Percentiles rank a stretch among this genome's conserved stretches.
Evolutionary conservation across 2,797 vertebrate genomes (phyloP).

Genomic region (Emydoidea blandingii): DNA sequence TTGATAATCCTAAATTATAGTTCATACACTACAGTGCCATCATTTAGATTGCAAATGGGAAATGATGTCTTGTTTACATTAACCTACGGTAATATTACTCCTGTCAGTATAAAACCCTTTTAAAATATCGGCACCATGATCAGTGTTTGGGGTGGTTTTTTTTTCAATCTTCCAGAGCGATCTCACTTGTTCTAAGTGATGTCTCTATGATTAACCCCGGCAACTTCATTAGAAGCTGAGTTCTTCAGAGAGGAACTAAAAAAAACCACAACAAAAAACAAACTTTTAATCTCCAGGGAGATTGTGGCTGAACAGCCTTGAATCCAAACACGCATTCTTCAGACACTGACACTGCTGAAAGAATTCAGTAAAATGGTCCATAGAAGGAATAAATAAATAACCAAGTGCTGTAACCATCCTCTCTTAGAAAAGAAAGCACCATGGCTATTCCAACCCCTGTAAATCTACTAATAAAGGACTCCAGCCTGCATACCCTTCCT

Average conservation of each 20-base stretch:
- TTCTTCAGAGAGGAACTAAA: conserved; percentile 23
- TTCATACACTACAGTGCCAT: background rate
- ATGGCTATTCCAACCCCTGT: background rate
- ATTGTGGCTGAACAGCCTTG: background rate
- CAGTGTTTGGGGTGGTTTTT: background rate
- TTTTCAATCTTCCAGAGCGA: background rate
- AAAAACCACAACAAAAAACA: conserved; percentile 6
- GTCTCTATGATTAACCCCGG: background rate
- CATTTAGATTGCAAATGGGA: background rate
- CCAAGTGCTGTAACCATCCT: background rate
- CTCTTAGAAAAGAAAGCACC: background rate
- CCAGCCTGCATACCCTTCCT: background rate
- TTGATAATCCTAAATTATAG: background rate
- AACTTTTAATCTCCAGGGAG: conserved; percentile 44
- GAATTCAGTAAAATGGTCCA: background rate
- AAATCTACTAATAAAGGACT: too few species aligned
- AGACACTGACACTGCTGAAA: background rate
- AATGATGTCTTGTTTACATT: background rate
- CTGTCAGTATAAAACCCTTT: background rate
- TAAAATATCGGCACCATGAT: background rate
- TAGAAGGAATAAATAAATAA: background rate
- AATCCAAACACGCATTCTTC: conserved; percentile 25
- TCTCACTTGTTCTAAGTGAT: background rate
- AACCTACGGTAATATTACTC: background rate
- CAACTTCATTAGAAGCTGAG: background rate